Base-by-base conservation (phyloP, 2,797 vertebrate genomes). In the Hemibagrus guttatus region DNA sequence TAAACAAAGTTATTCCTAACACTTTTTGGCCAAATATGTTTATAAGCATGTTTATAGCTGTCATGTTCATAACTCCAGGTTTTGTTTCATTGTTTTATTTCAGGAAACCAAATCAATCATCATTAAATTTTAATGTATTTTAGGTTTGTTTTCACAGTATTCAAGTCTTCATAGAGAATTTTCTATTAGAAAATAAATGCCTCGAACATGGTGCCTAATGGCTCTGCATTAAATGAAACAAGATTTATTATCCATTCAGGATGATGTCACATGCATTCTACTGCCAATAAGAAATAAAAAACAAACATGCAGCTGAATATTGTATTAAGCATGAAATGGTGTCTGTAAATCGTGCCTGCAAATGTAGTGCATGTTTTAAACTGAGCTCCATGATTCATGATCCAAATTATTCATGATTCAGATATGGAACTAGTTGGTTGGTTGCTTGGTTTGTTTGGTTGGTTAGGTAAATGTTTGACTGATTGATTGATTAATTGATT, bases 211-310 rank as follows among this genome's bases (percentile, higher is more conserved):
- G 31, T 79, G 46, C 72, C 14, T 21, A 78, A 35, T 21, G 52
- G 28, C 90, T 92, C 89, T 91, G 90, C 79, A 90, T 91, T 52
- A 54, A 54, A 76, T 28, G 14, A 76, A 76, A 28, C 52, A 17
- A 11, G 14, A 54, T 54, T 52, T 1, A 49, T 75, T 16, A 74
- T 74, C 21, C 26, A 28, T 49, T 49, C 26, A n/a, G 21, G 11
- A 72, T 46, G 21, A 6, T 4, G 39, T 69, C 31, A 69, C 7
- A 39, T 39, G 17, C 68, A 71, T 71, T 42, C 19, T 71, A 23
- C 35, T 39, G 39, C 35, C 68, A 71, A 21, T 16, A 42, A 23
- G 68, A 42, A 42, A 52, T n/a, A 46, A 75, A 75, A 75, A 19
- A 78, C 16, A 78, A 39, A 59, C 54, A 35, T 56, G 75, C 19